Evolutionary conservation across 2,113 vertebrate genomes (phyloP).

Genomic region (Rhabdomys dilectus): DNA sequence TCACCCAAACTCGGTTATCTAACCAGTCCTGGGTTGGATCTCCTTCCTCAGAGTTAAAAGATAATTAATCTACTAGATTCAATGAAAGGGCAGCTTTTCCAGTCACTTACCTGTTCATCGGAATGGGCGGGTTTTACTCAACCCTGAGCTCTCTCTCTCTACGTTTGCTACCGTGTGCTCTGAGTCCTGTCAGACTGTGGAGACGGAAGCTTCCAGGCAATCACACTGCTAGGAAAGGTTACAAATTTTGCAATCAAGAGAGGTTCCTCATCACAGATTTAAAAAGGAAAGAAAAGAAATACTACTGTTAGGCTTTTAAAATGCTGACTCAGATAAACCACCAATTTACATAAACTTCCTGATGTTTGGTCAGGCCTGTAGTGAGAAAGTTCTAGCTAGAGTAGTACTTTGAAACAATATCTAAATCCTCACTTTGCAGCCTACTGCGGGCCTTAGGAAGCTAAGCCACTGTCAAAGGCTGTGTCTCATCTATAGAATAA

Average conservation of each 20-base stretch:
- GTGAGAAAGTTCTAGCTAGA: not conserved
- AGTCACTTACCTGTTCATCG: not conserved
- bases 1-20: not conserved
- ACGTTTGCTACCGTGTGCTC: not conserved
- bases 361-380: not conserved
- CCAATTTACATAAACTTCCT: conserved; percentile 24
- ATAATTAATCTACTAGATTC: not conserved
- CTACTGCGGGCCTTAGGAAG: not conserved
- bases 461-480: not conserved
- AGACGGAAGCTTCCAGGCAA: not conserved
- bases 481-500: not conserved
- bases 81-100: not conserved
- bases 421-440: conserved; percentile 1
- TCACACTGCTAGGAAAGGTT: not conserved
- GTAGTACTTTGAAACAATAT: conserved; percentile 23
- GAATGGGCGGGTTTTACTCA: not conserved
- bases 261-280: conserved; percentile 9
- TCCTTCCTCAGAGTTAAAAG: not conserved
- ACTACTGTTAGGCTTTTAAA: not conserved
- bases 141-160: not conserved
- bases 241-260: not conserved
- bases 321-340: conserved; percentile 34
- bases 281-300: conserved; percentile 20
- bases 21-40: not conserved
- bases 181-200: not conserved